phyloP scores from a whole-genome alignment of 64 coral and sea anemone species.

The Montipora cactus region DNA sequence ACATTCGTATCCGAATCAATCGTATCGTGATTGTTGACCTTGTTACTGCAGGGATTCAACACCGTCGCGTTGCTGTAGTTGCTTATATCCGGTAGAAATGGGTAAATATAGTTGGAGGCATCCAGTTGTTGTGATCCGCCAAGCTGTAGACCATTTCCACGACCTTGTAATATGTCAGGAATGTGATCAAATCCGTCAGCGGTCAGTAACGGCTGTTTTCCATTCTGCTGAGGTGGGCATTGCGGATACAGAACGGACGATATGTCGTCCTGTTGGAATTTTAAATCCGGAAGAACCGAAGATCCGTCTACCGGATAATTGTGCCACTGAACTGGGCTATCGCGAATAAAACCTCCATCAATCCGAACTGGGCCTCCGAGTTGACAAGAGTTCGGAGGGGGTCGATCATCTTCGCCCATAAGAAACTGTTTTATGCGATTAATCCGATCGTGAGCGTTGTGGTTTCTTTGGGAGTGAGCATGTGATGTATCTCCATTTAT shows the following conservation, averaged over 20 bases:
- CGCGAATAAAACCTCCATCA: background rate
- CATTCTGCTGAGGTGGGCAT: background rate
- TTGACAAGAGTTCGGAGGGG: background rate
- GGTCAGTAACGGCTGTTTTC: background rate
- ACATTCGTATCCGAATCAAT: background rate
- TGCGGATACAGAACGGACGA: background rate
- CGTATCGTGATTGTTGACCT: background rate
- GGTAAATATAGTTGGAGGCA: background rate
- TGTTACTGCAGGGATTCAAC: constrained; percentile 9
- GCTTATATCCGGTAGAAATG: background rate
- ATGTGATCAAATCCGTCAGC: background rate
- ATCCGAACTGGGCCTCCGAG: background rate
- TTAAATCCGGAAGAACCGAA: constrained; percentile 16
- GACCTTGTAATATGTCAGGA: background rate
- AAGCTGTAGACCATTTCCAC: background rate
- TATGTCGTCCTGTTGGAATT: background rate
- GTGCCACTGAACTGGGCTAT: background rate
- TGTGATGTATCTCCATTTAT: background rate
- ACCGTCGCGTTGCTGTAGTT: background rate
- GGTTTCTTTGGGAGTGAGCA: background rate
- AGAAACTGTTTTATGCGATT: constrained; percentile 41
- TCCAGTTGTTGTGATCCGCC: background rate
- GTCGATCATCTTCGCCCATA: constrained; percentile 7
- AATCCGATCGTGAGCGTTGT: constrained; percentile 2
- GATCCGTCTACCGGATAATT: constrained; percentile 16